Conservation (phyloP, 2,797 vertebrate species). For the Galago senegalensis region DNA sequence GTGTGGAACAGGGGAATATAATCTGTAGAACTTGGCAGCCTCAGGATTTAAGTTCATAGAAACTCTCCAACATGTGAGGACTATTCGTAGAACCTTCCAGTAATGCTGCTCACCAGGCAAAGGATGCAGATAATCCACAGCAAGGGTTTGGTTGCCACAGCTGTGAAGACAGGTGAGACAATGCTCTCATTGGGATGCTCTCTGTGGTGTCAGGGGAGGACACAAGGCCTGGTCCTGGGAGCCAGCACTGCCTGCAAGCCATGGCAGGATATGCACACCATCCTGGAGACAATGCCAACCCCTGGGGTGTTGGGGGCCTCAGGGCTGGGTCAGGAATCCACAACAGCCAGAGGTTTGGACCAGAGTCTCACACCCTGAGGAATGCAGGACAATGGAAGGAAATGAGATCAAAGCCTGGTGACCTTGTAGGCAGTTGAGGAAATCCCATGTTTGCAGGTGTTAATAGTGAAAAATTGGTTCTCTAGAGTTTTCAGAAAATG, state of each 20-base stretch:
- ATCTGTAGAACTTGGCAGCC: not conserved
- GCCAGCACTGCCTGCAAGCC: not conserved
- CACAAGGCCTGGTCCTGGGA: not conserved
- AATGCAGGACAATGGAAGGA: not conserved
- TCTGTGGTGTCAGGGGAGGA: not conserved
- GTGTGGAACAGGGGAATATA: not conserved
- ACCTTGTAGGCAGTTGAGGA: not conserved
- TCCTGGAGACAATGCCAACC: not conserved
- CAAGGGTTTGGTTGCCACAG: not conserved
- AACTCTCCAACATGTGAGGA: not conserved
- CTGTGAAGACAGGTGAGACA: no score
- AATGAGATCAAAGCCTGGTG: not conserved
- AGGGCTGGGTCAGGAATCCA: not conserved
- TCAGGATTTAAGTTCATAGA: not conserved
- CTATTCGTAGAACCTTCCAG: not conserved
- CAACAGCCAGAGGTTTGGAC: not conserved
- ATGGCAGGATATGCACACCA: no score
- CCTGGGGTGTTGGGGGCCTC: no score
- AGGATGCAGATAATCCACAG: not conserved
- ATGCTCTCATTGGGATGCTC: not conserved
- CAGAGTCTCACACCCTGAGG: rapidly evolving
- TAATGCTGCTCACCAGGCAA: no score
- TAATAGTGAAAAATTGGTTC: not conserved
- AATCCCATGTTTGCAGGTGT: not conserved
- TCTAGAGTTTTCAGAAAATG: not conserved